Evolutionary conservation across 2,797 vertebrate species (phyloP).

Genomic region (Brachyalestes nurse): DNA sequence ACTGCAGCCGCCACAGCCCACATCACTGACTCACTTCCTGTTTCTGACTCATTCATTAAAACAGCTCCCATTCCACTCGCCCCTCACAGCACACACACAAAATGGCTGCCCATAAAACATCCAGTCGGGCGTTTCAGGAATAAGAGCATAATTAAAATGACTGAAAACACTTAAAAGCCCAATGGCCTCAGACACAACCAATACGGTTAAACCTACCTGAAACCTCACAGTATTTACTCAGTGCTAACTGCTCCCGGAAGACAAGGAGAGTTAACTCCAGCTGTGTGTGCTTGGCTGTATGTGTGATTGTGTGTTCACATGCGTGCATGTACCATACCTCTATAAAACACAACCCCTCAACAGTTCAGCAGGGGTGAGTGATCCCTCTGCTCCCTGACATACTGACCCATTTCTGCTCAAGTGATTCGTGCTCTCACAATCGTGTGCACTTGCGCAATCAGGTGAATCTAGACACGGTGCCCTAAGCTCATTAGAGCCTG

Average conservation of each 20-base stretch:
- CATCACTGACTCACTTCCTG: conserved; percentile 80
- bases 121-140: conserved; percentile 33
- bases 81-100: conserved; percentile 69
- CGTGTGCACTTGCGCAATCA: conserved; percentile 39
- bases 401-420: conserved; percentile 59
- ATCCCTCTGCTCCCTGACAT: conserved; percentile 51
- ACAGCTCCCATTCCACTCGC: conserved; percentile 70
- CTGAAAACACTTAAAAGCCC: not conserved
- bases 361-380: conserved; percentile 29
- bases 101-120: conserved; percentile 62
- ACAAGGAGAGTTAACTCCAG: conserved; percentile 2
- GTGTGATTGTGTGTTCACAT: not conserved
- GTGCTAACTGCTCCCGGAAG: too few relatives aligned
- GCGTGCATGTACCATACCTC: not conserved
- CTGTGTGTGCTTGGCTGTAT: not conserved
- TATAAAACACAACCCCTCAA: conserved; percentile 26
- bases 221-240: not conserved
- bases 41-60: conserved; percentile 79
- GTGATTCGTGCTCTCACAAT: conserved; percentile 4
- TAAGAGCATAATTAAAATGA: conserved; percentile 34
- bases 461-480: conserved; percentile 44
- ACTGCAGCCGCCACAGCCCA: conserved; percentile 60
- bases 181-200: not conserved
- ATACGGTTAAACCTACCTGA: not conserved
- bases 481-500: conserved; percentile 39